Evolutionary conservation across 2,113 vertebrate species (phyloP), one percentile per base, ranked within the genome.

Genomic region (Hippocampus barbouri): DNA sequence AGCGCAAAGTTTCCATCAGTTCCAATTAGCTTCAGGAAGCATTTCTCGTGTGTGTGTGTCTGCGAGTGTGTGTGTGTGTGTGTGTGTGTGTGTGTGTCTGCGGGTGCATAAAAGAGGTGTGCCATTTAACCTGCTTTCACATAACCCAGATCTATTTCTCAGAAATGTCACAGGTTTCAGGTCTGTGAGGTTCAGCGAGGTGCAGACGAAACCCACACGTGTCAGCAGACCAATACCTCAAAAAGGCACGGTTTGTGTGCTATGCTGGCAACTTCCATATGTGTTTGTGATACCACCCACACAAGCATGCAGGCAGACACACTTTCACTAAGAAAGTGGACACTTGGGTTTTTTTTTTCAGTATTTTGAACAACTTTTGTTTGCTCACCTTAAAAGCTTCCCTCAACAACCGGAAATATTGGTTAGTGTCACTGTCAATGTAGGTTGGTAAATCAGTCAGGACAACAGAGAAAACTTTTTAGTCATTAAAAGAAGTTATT

Each of bases 151-250:
- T 62, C 41, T 62, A 6, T 57, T 87, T 79, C 84, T 82, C 67
- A 79, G 77, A 90, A 88, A 89, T 85, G 84, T 86, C 84, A 73
- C n/a, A 53, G 25, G 71, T 82, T 77, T 81, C 83, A 47, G 27
- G 53, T 72, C 45, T 71, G 1, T 63, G 47, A 73, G 43, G 27
- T 80, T 76, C 72, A 57, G 73, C 20, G 62, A 71, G 64, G 56
- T 54, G 64, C 57, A 75, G 53, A 66, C 16, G 25, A 72, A 81
- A 86, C 81, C 83, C 79, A 80, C 74, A 83, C 49, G 21, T 34
- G n/a, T 72, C 25, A 69, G 62, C 16, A 83, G 54, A 56, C 76
- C 78, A 63, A 78, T 38, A 81, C n/a, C 66, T 64, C 15, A 53
- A 53, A n/a, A 11, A 53, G 1, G 20, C 18, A 53, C 59, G 51